A percentile compares a stretch with the other conserved stretches of the same genome.
Evolutionary conservation across 37 sponge, comb jelly and placozoan species (phyloP).

Genomic region (Mnemiopsis leidyi): DNA sequence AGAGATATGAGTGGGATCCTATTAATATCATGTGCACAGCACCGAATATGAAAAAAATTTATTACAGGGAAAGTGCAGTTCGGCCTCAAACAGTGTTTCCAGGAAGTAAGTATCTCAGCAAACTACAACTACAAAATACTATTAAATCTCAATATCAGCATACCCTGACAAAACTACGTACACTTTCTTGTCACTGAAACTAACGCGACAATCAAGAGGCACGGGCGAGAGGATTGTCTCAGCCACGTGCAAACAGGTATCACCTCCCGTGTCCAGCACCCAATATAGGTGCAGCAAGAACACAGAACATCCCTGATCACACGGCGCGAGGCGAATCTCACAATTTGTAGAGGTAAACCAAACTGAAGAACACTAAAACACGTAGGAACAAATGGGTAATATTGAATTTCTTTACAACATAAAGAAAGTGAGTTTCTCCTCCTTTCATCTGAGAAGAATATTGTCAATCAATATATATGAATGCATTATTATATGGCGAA

Average conservation of each 20-base stretch:
- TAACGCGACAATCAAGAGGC: background rate
- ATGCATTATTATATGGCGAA: background rate
- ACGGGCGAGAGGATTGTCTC: background rate
- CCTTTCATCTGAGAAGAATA: background rate
- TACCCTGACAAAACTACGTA: background rate
- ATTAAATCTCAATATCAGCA: background rate
- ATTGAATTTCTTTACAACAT: background rate
- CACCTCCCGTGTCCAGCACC: background rate
- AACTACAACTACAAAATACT: background rate
- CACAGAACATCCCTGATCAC: background rate
- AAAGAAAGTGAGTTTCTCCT: background rate
- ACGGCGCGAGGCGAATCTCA: background rate
- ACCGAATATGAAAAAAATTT: background rate
- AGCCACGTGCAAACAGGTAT: background rate
- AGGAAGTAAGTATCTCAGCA: background rate
- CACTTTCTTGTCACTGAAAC: background rate
- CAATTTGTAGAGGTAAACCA: background rate
- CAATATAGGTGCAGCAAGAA: background rate
- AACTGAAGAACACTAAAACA: background rate
- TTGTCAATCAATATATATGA: background rate
- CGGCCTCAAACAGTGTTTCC: background rate
- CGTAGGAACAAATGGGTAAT: background rate
- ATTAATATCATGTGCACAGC: background rate
- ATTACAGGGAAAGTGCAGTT: background rate
- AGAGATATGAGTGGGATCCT: background rate